These are phyloP conservation scores for Acanthosepion lycidas DNA, from an alignment of 2,888 invertebrate species.

Conservation along the genomic window DNA sequence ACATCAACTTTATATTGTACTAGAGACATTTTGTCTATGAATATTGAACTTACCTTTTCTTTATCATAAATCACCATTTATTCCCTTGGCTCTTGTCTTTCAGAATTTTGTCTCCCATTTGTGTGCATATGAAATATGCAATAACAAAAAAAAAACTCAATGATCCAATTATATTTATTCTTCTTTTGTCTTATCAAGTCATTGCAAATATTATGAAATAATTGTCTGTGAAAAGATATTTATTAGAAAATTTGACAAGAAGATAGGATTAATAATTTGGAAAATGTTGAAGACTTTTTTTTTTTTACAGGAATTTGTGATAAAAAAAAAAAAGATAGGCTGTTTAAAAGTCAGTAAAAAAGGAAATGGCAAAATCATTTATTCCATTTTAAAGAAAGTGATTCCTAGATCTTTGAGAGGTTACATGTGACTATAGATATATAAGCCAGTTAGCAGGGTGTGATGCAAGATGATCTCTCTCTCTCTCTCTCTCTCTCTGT, in stretches of 20 bases:
- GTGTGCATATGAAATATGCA: neutral
- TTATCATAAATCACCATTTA: neutral
- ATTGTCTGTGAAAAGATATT: neutral
- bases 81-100: neutral
- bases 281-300: neutral
- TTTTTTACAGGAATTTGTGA: neutral
- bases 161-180: neutral
- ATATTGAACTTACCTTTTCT: neutral
- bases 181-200: neutral
- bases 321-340: neutral
- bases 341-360: neutral
- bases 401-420: neutral
- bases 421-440: no score
- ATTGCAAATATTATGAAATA: neutral
- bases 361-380: neutral
- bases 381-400: neutral
- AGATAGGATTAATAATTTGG: neutral
- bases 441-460: no score
- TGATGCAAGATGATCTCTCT: no score
- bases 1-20: neutral
- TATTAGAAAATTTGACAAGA: neutral
- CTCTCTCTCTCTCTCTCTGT: no score
- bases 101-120: neutral
- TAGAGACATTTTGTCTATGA: neutral
- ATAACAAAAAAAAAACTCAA: neutral